Evolutionary conservation across 2,113 vertebrate species (phyloP).

Genomic region (Semicossyphus pulcher): DNA sequence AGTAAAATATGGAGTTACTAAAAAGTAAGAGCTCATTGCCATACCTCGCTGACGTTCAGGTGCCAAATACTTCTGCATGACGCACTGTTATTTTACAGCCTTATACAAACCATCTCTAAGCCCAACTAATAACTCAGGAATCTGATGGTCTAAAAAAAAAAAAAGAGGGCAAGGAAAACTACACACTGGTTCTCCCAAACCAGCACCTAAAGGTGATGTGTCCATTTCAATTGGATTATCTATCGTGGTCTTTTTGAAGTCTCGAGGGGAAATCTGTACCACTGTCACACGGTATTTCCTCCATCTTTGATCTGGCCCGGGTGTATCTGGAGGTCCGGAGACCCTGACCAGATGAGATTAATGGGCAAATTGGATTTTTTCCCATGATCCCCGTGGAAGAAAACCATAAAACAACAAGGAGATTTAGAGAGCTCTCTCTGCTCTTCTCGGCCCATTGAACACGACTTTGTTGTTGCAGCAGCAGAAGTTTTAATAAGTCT

Average conservation of each 20-base stretch:
- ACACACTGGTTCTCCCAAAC: slow-evolving; percentile 47
- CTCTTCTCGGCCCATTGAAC: slow-evolving; percentile 31
- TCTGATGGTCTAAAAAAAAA: slow-evolving; percentile 11
- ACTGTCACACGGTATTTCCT: slow-evolving; percentile 75
- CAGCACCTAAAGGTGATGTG: slow-evolving; percentile 67
- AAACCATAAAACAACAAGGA: slow-evolving; percentile 60
- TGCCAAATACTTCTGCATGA: slow-evolving; percentile 59
- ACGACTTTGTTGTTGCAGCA: slow-evolving; percentile 43
- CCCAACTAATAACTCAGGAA: slow-evolving; percentile 42
- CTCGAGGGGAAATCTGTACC: slow-evolving; percentile 59
- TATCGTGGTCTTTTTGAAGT: slow-evolving; percentile 71
- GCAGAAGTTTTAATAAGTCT: slow-evolving; percentile 14
- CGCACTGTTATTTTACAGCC: slow-evolving; percentile 45
- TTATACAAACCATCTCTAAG: slow-evolving; percentile 36
- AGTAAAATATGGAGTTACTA: not conserved
- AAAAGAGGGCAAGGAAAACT: not conserved
- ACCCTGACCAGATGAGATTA: slow-evolving; percentile 74
- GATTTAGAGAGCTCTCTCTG: slow-evolving; percentile 15
- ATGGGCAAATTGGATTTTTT: slow-evolving; percentile 73
- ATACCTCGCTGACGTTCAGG: slow-evolving; percentile 15
- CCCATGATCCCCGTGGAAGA: slow-evolving; percentile 74
- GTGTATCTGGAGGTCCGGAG: slow-evolving; percentile 63
- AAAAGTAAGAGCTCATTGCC: not conserved
- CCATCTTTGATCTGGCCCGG: slow-evolving; percentile 79
- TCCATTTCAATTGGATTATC: slow-evolving; percentile 78